phyloP scores from a whole-genome alignment of 2,888 invertebrate species.

The Amblyteles armatorius region DNA sequence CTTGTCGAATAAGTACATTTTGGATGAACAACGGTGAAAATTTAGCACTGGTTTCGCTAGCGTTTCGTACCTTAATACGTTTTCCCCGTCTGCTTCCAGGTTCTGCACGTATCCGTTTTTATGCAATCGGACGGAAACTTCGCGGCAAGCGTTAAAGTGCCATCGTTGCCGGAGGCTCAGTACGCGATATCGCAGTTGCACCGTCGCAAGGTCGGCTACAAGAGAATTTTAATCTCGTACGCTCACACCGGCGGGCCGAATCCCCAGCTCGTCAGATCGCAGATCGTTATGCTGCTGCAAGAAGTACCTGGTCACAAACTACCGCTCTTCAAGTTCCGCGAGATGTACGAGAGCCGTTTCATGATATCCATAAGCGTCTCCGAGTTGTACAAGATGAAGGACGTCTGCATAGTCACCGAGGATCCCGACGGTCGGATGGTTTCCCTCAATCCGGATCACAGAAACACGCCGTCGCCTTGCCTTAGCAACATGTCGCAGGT shows the following conservation, averaged over 20 bases:
- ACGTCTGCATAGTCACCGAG: conserved; percentile 91
- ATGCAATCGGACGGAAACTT: conserved; percentile 89
- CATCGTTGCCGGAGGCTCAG: conserved; percentile 89
- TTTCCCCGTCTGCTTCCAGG: conserved; percentile 81
- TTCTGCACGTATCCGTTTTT: conserved; percentile 87
- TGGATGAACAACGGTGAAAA: too few species aligned
- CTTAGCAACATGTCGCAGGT: conserved; percentile 80
- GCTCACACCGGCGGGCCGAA: conserved; percentile 88
- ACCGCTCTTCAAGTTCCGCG: conserved; percentile 93
- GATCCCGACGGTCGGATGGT: conserved; percentile 90
- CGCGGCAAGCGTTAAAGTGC: conserved; percentile 90
- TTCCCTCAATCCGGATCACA: conserved; percentile 88
- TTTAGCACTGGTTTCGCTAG: too few species aligned
- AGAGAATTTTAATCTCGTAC: conserved; percentile 92
- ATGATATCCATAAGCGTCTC: conserved; percentile 90
- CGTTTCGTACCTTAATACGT: background rate
- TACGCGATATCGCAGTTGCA: conserved; percentile 93
- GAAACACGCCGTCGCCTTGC: conserved; percentile 86
- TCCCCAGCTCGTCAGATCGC: conserved; percentile 88
- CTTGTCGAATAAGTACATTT: too few species aligned
- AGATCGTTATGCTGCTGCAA: conserved; percentile 90
- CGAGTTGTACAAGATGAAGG: conserved; percentile 90
- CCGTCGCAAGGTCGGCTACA: conserved; percentile 92
- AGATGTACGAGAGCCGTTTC: conserved; percentile 93
- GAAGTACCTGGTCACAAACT: conserved; percentile 91